Base-by-base conservation (phyloP, 1,140 invertebrate genomes). In the Philotrypesis tridentata region DNA sequence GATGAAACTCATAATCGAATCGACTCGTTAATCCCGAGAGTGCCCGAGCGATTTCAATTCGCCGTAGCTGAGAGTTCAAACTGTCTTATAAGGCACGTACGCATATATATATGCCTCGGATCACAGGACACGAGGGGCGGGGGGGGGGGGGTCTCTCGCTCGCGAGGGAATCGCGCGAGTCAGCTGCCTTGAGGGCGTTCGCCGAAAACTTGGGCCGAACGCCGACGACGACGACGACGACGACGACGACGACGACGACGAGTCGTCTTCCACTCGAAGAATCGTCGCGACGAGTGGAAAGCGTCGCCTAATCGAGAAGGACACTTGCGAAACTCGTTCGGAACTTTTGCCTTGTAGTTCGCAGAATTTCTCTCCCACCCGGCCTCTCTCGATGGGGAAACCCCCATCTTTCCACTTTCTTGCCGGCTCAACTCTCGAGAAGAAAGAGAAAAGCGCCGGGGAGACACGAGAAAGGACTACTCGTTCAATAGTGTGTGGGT, bases 251-350 rank as follows among this genome's bases (percentile, higher is more conserved):
- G n/a, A n/a, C n/a, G n/a, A n/a, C 14, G 23, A 67, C 9, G 29
- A 31, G 2, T 71, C 68, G 29, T 68, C 63, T 48, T 76, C 40
- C 21, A 63, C 65, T 68, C 63, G 72, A 81, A 73, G 70, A 80
- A 80, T 80, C 78, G 70, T 65, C 55, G 17, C 55, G 37, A 37
- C 80, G 73, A 61, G n/a, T n/a, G 43, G 74, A 76, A 40, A 77
- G 77, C 55, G 76, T 74, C 63, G 40, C 76, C 82, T 83, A 83
- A 83, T 83, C 82, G 82, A 33, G 70, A 83, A 67, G 82, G 71
- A 83, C 82, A 83, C 76, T 79, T 83, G 76, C 76, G 48, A 82
- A 82, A 82, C 65, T 82, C 75, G 67, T 82, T 77, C 55, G 55
- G 23, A 78, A 82, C 74, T 78, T 82, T 82, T 78, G 73, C 43